Evolutionary conservation across 2,888 invertebrate genomes (phyloP).

Genomic region (Autographa pulchrina): DNA sequence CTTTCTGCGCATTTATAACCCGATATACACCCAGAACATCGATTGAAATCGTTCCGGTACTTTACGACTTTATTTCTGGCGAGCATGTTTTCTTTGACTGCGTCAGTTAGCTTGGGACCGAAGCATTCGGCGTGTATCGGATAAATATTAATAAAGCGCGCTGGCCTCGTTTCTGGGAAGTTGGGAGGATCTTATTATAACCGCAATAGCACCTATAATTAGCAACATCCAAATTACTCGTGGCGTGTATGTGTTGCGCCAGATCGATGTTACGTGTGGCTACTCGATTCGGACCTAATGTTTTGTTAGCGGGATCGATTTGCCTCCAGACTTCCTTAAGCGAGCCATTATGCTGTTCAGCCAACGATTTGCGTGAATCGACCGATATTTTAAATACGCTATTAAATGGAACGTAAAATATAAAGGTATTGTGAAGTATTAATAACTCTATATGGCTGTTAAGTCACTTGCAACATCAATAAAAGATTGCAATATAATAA

Average conservation of each 20-base stretch:
- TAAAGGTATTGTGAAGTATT: neutral
- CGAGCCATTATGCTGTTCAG: slow-evolving; percentile 63
- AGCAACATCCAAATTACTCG: slow-evolving; percentile 87
- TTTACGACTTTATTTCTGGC: slow-evolving; percentile 89
- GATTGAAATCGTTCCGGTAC: slow-evolving; percentile 87
- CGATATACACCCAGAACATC: slow-evolving; percentile 84
- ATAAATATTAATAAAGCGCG: slow-evolving; percentile 89
- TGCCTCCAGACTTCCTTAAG: slow-evolving; percentile 64
- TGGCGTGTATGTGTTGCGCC: slow-evolving; percentile 82
- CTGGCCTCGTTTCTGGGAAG: slow-evolving; percentile 89
- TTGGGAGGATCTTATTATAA: slow-evolving; percentile 89
- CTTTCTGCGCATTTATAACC: slow-evolving; percentile 83
- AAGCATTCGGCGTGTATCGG: slow-evolving; percentile 84
- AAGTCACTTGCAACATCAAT: neutral
- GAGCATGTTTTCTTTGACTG: slow-evolving; percentile 87
- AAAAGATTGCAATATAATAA: neutral
- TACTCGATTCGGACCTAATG: slow-evolving; percentile 74
- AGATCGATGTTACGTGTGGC: slow-evolving; percentile 82
- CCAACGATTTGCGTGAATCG: slow-evolving; percentile 41
- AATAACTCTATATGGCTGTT: slow-evolving; percentile 1
- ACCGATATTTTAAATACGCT: slow-evolving; percentile 21
- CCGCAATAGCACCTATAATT: slow-evolving; percentile 90
- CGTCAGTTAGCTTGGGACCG: slow-evolving; percentile 87
- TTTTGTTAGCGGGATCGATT: slow-evolving; percentile 74
- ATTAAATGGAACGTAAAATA: slow-evolving; percentile 17